Evolutionary conservation across 1,140 invertebrate genomes (phyloP), one percentile per base, ranked within the genome.

Genomic region (Drosophila sechellia): DNA sequence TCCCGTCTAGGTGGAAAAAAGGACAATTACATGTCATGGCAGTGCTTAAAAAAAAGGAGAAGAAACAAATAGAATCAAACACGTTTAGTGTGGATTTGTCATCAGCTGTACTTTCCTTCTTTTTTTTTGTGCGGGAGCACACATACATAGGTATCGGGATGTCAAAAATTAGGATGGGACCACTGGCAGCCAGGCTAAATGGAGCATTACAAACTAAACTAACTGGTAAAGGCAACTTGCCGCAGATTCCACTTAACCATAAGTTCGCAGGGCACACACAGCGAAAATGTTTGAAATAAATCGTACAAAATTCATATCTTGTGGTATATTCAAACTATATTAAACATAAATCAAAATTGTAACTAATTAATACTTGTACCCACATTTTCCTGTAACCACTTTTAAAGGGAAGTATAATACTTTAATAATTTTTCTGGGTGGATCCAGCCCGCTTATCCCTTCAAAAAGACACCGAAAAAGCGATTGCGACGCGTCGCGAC

Each of bases 151-250:
- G 57, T 49, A 45, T 22, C 52, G 48, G 46, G 10, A 77, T 43
- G 63, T 42, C 50, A 56, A 56, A 35, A 34, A 13, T 10, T 13
- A n/a, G 27, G 42, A 49, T 27, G 22, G 45, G 43, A 39, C 20
- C 37, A 17, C 20, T 77, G 65, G 57, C 57, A 81, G 71, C 55
- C 66, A 39, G 75, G 57, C 83, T 83, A 86, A 86, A 86, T 86
- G 79, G 79, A 84, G 84, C 84, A 87, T 89, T 84, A 80, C 84
- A 84, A 78, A 84, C 84, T 84, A 74, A 89, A 84, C 84, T 89
- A 89, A 89, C 84, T 84, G 79, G 69, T 79, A 87, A 78, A 60
- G 84, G 79, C 70, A 64, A 79, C 76, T 71, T 68, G 77, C 60
- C 40, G 63, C 65, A 79, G 74, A 63, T 60, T 75, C 49, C 13